Percentiles rank a stretch among this genome's conserved stretches.
phyloP scores from a whole-genome alignment of 1,140 invertebrate species.

The Pinna nobilis region DNA sequence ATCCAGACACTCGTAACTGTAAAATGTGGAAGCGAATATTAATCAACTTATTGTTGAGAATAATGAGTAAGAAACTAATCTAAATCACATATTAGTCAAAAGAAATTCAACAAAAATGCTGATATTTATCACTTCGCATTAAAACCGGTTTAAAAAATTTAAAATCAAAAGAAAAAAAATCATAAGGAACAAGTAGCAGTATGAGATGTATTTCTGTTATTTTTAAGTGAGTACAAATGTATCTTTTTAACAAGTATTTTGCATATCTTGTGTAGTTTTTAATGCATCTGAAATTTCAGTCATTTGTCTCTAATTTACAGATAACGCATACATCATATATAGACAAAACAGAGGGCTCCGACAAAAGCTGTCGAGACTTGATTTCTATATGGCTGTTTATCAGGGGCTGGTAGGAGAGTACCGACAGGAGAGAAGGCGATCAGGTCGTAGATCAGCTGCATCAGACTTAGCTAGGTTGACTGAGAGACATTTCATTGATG shows the following conservation, averaged over 20 bases:
- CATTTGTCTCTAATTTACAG: background rate
- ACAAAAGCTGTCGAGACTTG: background rate
- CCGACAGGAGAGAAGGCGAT: background rate
- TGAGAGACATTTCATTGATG: conserved; percentile 3
- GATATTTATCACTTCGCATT: background rate
- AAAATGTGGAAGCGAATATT: conserved; percentile 16
- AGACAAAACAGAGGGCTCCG: conserved; percentile 6
- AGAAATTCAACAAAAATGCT: background rate
- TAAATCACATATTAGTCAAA: background rate
- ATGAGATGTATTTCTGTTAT: background rate
- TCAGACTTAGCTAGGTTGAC: background rate
- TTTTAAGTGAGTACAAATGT: background rate
- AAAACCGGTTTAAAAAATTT: background rate
- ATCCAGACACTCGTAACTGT: background rate
- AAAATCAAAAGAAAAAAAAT: background rate
- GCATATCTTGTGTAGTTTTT: too few species aligned
- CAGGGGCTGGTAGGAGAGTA: background rate
- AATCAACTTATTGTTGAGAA: background rate
- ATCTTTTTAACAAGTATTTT: background rate
- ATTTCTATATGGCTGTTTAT: background rate
- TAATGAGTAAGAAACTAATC: background rate
- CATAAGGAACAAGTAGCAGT: background rate
- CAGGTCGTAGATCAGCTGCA: background rate
- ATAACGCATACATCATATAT: conserved; percentile 10
- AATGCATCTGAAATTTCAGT: too few species aligned